Percentiles rank a stretch among this genome's conserved stretches.
phyloP scores from a whole-genome alignment of 2,888 invertebrate genomes.

The Drosophila peninsularis region DNA sequence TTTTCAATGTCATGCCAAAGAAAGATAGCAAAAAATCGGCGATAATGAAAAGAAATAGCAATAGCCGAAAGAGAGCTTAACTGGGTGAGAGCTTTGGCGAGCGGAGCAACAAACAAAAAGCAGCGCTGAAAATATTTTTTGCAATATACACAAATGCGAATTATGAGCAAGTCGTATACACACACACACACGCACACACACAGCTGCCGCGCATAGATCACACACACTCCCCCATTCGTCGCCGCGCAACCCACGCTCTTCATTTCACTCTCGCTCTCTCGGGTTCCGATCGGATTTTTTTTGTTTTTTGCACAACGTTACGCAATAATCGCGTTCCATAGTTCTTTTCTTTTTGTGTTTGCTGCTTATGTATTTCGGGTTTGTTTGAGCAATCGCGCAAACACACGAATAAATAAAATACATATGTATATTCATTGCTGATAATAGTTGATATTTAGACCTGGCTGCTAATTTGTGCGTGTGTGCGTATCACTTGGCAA shows the following conservation, averaged over 20 bases:
- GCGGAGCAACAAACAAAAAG: constrained; percentile 54
- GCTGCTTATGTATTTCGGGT: constrained; percentile 30
- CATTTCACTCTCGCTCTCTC: constrained; percentile 24
- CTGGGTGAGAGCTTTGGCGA: constrained; percentile 39
- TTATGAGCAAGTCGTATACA: constrained; percentile 38
- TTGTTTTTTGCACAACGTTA: constrained; percentile 54
- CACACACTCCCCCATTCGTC: constrained; percentile 26
- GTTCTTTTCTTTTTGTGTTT: constrained; percentile 42
- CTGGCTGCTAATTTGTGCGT: background rate
- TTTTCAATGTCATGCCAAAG: constrained; percentile 62
- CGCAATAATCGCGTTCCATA: constrained; percentile 68
- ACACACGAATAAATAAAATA: constrained; percentile 14
- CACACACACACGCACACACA: background rate
- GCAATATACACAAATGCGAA: constrained; percentile 35
- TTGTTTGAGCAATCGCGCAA: constrained; percentile 42
- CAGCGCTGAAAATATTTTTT: constrained; percentile 46
- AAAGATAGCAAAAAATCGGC: constrained; percentile 34
- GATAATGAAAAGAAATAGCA: constrained; percentile 32
- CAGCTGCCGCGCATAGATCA: background rate
- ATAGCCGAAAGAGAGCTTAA: constrained; percentile 20
- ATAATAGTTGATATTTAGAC: constrained; percentile 39
- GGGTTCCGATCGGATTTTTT: constrained; percentile 26
- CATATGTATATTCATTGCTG: constrained; percentile 39
- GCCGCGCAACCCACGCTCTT: constrained; percentile 14
- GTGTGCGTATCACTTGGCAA: constrained; percentile 49